Base-by-base conservation (phyloP, 2,888 invertebrate genomes). In the Athalia circularis region DNA sequence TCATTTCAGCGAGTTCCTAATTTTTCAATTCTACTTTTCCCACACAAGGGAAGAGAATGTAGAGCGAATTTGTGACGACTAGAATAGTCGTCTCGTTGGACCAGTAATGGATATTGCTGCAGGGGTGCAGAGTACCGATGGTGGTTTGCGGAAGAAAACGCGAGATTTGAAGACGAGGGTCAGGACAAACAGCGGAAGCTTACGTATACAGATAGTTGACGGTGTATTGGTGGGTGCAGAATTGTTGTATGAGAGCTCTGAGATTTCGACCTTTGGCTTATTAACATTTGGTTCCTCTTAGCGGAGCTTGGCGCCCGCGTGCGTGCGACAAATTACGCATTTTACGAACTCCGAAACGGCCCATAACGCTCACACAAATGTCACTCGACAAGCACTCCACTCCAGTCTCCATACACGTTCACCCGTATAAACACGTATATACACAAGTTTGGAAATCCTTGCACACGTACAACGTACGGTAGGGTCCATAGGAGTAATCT, bases 231-330 rank as follows among this genome's bases (percentile, higher is more conserved):
- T 52, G 75, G 54, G 13, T 8, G 61, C 62, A 62, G 68, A 45
- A 29, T 29, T 29, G 29, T 29, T 29, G 29, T 29, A 29, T 29
- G 29, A 29, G 29, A 29, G 29, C 29, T 29, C 78, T 79, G 80
- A 68, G 70, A 83, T 82, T 83, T 79, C 68, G 80, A 79, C 75
- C 75, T 61, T 75, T 80, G 82, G 78, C 81, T 86, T 84, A 82
- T 87, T 86, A 86, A 83, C 82, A 82, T 83, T 83, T 84, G 82
- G 79, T 80, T 78, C 77, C 82, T 81, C 78, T 80, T 81, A 78
- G 70, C 80, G 79, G 80, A 75, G 68, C 62, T 65, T 29, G 79
- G 75, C 77, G 77, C 76, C 65, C 64, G 65, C 48, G 65, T 77
- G 75, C 78, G 62, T 7, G 70, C 79, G 81, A 83, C 84, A 82